These are phyloP conservation scores for Cephus rjabovi DNA, from an alignment of 2,888 invertebrate species.

Conservation along the genomic window DNA sequence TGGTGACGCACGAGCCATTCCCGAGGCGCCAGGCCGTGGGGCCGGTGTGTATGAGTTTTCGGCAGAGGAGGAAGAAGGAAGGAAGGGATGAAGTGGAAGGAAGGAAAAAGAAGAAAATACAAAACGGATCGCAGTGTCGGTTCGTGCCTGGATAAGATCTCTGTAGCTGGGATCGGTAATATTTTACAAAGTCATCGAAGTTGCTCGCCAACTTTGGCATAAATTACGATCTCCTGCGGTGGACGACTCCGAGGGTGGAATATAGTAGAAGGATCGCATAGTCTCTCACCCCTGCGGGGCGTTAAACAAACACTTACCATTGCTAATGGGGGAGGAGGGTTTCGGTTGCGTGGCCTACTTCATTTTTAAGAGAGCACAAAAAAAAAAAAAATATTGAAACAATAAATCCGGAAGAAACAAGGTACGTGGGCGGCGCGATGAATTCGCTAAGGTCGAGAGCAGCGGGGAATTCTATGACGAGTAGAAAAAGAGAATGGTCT, in stretches of 20 bases:
- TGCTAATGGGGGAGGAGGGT: slow-evolving; percentile 42
- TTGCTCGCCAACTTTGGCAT: slow-evolving; percentile 61
- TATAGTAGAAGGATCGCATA: background rate
- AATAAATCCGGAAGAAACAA: slow-evolving; percentile 35
- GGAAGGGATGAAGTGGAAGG: slow-evolving; percentile 22
- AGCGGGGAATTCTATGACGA: background rate
- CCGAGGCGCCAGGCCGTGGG: slow-evolving; percentile 43
- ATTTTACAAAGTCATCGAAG: slow-evolving; percentile 64
- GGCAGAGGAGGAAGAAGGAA: slow-evolving; percentile 20
- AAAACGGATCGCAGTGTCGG: slow-evolving; percentile 47
- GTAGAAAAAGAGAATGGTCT: background rate
- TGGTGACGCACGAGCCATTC: slow-evolving; percentile 42
- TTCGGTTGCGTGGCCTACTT: background rate
- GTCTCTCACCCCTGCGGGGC: slow-evolving; percentile 36
- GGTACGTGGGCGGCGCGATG: slow-evolving; percentile 10
- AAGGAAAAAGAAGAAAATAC: slow-evolving; percentile 33
- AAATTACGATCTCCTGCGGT: slow-evolving; percentile 48
- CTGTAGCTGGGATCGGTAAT: slow-evolving; percentile 58
- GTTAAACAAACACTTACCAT: slow-evolving; percentile 51
- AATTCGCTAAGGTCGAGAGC: background rate
- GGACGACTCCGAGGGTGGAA: slow-evolving; percentile 9
- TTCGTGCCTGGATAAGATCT: slow-evolving; percentile 56
- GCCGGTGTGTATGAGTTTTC: background rate
- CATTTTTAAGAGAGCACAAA: background rate
- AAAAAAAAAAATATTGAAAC: slow-evolving; percentile 23